A percentile compares a stretch with the other conserved stretches of the same genome.
phyloP scores from a whole-genome alignment of 35 echinoderm and acorn worm genomes.

The Lytechinus variegatus region DNA sequence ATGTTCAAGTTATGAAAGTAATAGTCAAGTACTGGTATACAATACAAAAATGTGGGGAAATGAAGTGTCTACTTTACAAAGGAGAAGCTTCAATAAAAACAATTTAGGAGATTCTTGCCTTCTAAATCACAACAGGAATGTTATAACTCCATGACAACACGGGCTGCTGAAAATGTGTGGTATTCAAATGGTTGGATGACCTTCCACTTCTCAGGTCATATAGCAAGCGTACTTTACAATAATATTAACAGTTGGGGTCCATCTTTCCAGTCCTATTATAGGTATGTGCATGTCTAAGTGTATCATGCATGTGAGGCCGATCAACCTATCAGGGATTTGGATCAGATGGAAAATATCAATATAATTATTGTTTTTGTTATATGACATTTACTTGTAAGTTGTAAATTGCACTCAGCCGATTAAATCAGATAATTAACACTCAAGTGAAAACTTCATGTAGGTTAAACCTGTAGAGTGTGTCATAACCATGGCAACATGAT shows the following conservation, averaged over 20 bases:
- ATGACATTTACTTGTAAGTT: too few species aligned
- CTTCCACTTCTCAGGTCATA: slow-evolving; percentile 29
- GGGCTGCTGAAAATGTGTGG: slow-evolving; percentile 4
- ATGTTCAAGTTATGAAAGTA: neutral
- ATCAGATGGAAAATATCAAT: too few species aligned
- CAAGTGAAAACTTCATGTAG: too few species aligned
- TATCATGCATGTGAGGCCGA: too few species aligned
- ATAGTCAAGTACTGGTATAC: neutral
- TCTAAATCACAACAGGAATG: neutral
- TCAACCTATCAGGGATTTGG: too few species aligned
- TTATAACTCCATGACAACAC: slow-evolving; percentile 22
- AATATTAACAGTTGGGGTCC: neutral
- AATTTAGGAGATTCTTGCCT: neutral
- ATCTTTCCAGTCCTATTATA: neutral
- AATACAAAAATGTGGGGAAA: neutral
- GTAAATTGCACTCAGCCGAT: too few species aligned
- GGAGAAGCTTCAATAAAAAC: neutral
- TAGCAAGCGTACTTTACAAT: neutral
- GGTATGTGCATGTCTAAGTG: neutral
- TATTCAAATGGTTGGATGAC: slow-evolving; percentile 21
- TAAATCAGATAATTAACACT: too few species aligned
- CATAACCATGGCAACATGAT: too few species aligned
- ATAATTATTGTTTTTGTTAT: too few species aligned
- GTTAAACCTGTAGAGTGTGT: too few species aligned
- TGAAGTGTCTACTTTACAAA: neutral